Conservation (phyloP, 2,113 vertebrate species). For the Cryptomyrus ogoouensis region DNA sequence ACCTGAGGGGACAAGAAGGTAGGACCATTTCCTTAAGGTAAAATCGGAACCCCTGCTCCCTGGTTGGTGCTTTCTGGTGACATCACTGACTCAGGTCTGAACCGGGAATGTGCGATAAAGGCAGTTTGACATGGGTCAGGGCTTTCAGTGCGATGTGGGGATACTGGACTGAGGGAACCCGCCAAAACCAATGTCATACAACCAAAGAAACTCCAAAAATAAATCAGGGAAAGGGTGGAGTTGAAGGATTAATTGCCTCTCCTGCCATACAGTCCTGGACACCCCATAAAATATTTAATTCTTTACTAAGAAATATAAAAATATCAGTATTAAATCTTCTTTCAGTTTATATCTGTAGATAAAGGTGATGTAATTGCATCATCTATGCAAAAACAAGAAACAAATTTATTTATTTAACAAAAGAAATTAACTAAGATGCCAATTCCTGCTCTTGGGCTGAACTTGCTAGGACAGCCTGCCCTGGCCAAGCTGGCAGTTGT, state of each 20-base stretch:
- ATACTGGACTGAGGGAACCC: background rate
- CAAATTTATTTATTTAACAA: too few relatives aligned
- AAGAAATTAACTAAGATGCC: too few relatives aligned
- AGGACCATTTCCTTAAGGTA: background rate
- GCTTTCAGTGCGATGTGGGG: background rate
- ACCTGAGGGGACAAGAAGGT: background rate
- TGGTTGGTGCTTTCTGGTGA: background rate
- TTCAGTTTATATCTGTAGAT: too few relatives aligned
- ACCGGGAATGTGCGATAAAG: background rate
- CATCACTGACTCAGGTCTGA: background rate
- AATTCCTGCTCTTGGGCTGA: too few relatives aligned
- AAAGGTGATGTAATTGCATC: too few relatives aligned
- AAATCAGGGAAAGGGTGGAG: background rate
- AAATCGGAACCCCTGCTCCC: background rate
- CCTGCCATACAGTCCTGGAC: background rate
- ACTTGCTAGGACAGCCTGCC: too few relatives aligned
- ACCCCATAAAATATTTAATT: too few relatives aligned
- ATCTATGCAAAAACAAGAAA: too few relatives aligned
- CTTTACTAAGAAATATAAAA: too few relatives aligned
- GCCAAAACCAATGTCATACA: background rate
- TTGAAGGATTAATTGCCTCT: background rate
- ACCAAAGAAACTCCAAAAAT: background rate
- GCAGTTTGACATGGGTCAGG: background rate
- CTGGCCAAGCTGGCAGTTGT: too few relatives aligned
- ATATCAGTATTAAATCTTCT: too few relatives aligned